phyloP scores from a whole-genome alignment of 2,797 vertebrate species.

The Tolypeutes matacus region DNA sequence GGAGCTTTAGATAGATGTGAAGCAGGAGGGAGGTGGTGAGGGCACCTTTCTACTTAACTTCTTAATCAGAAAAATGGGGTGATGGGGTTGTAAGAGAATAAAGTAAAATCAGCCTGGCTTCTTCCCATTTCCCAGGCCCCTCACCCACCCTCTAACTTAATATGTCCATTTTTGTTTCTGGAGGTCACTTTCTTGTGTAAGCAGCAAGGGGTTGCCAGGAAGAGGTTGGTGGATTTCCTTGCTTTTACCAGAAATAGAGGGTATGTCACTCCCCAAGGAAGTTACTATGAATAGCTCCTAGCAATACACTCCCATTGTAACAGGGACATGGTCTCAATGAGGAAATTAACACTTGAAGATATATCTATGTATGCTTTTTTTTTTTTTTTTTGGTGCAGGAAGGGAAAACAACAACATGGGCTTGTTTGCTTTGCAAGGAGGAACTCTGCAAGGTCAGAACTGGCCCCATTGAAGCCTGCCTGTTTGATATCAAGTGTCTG shows the following conservation, averaged over 20 bases:
- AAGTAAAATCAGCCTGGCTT: neutral
- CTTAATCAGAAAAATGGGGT: neutral
- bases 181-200: neutral
- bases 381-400: conserved; percentile 66
- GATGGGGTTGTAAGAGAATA: neutral
- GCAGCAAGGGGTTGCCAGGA: conserved; percentile 18
- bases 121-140: neutral
- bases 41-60: neutral
- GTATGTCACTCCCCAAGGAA: conserved; percentile 75
- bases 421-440: conserved; percentile 85
- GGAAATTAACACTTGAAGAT: conserved; percentile 85
- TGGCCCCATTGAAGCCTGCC: neutral
- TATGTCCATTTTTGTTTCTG: neutral
- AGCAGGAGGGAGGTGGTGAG: neutral
- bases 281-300: conserved; percentile 59
- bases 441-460: neutral
- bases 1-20: neutral
- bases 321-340: conserved; percentile 81
- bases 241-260: conserved; percentile 54
- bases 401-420: conserved; percentile 84
- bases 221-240: conserved; percentile 62
- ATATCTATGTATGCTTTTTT: conserved; percentile 29
- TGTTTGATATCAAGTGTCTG: neutral
- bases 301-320: conserved; percentile 82
- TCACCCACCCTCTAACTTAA: neutral